A percentile compares a stretch with the other conserved stretches of the same genome.
phyloP scores from a whole-genome alignment of 2,113 vertebrate species.

The Globicephala melas region DNA sequence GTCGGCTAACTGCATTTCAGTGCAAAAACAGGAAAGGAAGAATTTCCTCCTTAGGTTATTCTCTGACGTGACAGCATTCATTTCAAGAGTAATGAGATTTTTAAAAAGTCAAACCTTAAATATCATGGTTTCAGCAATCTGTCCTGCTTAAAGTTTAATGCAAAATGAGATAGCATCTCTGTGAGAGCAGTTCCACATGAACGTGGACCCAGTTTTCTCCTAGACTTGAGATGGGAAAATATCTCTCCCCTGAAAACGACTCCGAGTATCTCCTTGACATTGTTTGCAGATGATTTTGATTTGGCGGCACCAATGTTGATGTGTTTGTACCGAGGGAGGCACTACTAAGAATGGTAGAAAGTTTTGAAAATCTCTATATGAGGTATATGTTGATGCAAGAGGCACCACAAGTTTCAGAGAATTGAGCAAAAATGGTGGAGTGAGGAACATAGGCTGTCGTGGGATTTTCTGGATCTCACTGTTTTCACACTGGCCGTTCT shows the following conservation, averaged over 20 bases:
- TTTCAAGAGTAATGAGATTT: constrained; percentile 50
- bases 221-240: not conserved
- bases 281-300: not conserved
- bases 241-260: not conserved
- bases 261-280: not conserved
- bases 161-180: constrained; percentile 45
- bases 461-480: not conserved
- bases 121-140: constrained; percentile 38
- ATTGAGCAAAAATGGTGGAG: not conserved
- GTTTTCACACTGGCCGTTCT: not conserved
- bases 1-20: constrained; percentile 67
- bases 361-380: not conserved
- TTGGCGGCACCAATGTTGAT: not conserved
- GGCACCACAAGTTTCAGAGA: not conserved
- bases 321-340: not conserved
- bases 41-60: constrained; percentile 28
- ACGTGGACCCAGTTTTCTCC: not conserved
- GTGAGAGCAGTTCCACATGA: not conserved
- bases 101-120: constrained; percentile 60
- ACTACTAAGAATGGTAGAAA: not conserved
- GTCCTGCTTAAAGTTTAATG: not conserved
- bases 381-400: not conserved
- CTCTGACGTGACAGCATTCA: constrained; percentile 30
- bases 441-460: not conserved
- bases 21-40: constrained; percentile 44